Conservation (phyloP, 1,140 invertebrate species). For the Polypedilum pembai region DNA sequence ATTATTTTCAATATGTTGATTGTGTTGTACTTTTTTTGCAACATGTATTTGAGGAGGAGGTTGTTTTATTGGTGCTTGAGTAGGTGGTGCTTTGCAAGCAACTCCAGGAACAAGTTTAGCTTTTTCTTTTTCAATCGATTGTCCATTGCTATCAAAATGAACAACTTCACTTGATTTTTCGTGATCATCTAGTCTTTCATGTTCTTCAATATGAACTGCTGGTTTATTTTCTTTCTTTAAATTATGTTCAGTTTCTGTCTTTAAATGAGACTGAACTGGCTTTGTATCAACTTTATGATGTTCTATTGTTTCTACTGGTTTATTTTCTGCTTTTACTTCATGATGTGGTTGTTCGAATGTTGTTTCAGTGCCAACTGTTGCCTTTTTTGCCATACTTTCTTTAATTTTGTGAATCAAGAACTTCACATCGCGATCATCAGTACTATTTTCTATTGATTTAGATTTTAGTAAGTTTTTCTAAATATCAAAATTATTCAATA, state of each 20-base stretch:
- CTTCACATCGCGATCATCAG: neutral
- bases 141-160: neutral
- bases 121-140: neutral
- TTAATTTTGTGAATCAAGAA: neutral
- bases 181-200: too few relatives aligned
- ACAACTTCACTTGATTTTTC: neutral
- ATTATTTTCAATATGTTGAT: neutral
- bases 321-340: too few relatives aligned
- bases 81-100: neutral
- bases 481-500: too few relatives aligned
- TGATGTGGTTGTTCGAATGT: too few relatives aligned
- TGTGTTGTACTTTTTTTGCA: neutral
- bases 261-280: too few relatives aligned
- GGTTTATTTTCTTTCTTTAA: too few relatives aligned
- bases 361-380: too few relatives aligned
- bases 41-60: neutral
- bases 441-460: neutral
- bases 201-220: too few relatives aligned
- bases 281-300: too few relatives aligned
- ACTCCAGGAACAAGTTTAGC: neutral
- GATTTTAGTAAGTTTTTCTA: too few relatives aligned
- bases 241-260: too few relatives aligned
- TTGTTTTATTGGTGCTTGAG: neutral
- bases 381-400: neutral
- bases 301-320: too few relatives aligned